A percentile compares a stretch with the other conserved stretches of the same genome.
These are phyloP conservation scores for Peromyscus maniculatus DNA, from an alignment of 2,113 vertebrate species.

Conservation along the genomic window DNA sequence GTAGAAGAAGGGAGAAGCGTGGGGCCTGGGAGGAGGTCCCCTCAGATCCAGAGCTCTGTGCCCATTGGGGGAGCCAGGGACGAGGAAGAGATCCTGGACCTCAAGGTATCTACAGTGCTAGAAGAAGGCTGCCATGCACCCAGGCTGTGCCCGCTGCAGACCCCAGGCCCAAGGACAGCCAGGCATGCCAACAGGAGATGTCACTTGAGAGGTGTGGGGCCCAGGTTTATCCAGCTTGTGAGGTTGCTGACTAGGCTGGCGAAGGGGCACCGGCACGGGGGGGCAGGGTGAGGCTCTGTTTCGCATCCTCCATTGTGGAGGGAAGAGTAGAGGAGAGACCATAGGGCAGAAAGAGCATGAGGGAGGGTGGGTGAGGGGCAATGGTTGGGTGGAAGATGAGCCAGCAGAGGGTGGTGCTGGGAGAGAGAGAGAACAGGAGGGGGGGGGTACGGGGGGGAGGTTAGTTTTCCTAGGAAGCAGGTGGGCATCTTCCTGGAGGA, in stretches of 20 bases:
- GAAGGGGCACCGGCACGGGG: not conserved
- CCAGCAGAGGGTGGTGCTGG: not conserved
- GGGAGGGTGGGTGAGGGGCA: not conserved
- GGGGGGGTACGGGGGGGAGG: no score
- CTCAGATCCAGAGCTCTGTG: fast-evolving
- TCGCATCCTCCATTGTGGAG: not conserved
- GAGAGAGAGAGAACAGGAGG: not conserved
- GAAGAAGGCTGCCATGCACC: not conserved
- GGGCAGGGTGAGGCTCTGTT: not conserved
- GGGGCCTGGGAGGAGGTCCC: not conserved
- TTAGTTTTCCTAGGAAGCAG: not conserved
- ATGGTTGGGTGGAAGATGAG: not conserved
- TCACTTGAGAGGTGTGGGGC: not conserved
- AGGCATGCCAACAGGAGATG: not conserved
- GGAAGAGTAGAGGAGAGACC: fast-evolving
- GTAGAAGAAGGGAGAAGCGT: not conserved
- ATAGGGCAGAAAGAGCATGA: not conserved
- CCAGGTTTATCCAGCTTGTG: not conserved
- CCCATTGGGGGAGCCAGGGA: not conserved
- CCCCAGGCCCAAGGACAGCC: not conserved
- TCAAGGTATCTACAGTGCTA: fast-evolving
- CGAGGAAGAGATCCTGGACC: not conserved
- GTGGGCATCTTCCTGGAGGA: not conserved
- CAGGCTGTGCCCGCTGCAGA: not conserved
- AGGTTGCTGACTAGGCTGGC: not conserved